Evolutionary conservation across 2,797 vertebrate genomes (phyloP), one percentile per base, ranked within the genome.

Genomic region (Microctenopoma lineatum): DNA sequence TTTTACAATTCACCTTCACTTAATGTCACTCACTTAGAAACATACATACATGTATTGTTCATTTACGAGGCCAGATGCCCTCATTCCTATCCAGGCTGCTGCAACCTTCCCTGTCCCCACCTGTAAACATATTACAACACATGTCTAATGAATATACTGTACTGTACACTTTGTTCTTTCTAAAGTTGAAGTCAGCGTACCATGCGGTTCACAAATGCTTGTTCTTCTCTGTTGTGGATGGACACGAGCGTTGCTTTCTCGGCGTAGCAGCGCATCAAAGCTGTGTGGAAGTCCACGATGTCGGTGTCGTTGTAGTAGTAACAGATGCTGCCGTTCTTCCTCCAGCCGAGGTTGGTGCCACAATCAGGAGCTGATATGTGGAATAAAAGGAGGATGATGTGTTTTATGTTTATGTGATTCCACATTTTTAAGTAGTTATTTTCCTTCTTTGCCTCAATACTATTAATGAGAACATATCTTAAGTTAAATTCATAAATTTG

Each of bases 271-370:
- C 86, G 87, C 0, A 0, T 0, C 53, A 67, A 1, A 0, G 94
- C 94, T 0, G 75, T 80, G 87, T 91, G 61, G 78, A 90, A 93
- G 85, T 95, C 92, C 18, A 95, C 93, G 0, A 89, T 44, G 59
- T 95, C 93, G 0, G 94, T 95, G 85, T 95, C 94, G 2, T 95
- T 95, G 84, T 94, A 93, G 75, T 94, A 93, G 84, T 95, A 95
- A 70, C 94, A 95, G 53, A 92, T 79, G 66, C 78, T 58, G 7
- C 91, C 83, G 75, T 91, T 83, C 81, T 94, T 94, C 76, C 94
- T 93, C 94, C 94, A 95, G 70, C 91, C 91, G 0, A 66, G 80
- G 60, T 94, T 95, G 7, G 67, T 41, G 13, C 94, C 94, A 21
- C 94, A 95, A 0, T 95, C 94, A 4, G 87, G 91, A 46, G 92